A percentile compares a stretch with the other conserved stretches of the same genome.
Evolutionary conservation across 2,888 invertebrate genomes (phyloP).

Genomic region (Timandra comae): DNA sequence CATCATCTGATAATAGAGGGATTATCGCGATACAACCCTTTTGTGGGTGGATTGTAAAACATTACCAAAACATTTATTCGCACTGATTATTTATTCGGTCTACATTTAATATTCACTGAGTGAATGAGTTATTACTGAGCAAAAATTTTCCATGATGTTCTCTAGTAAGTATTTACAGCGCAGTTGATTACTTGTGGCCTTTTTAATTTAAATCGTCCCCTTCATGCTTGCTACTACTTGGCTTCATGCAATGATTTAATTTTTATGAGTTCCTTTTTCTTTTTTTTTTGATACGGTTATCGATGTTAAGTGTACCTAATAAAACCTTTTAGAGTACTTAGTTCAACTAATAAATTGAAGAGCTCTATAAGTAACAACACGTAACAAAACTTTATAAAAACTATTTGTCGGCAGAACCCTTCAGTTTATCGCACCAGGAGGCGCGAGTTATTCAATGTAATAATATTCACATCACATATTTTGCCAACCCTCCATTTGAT

Average conservation of each 20-base stretch:
- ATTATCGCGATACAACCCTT: conserved; percentile 71
- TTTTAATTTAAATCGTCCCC: too few relatives aligned
- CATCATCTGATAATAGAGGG: conserved; percentile 65
- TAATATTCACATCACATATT: conserved; percentile 67
- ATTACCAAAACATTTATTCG: conserved; percentile 30
- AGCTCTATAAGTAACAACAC: conserved; percentile 1
- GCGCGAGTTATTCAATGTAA: conserved; percentile 35
- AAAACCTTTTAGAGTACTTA: too few relatives aligned
- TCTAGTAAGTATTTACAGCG: too few relatives aligned
- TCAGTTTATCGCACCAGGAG: conserved; percentile 29
- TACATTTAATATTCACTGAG: conserved; percentile 39
- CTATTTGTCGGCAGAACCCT: conserved; percentile 31
- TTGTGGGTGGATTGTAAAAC: conserved; percentile 64
- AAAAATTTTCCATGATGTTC: too few relatives aligned
- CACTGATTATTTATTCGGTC: conserved; percentile 48
- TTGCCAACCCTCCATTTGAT: conserved; percentile 46
- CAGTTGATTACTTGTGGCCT: too few relatives aligned
- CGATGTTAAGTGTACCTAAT: too few relatives aligned
- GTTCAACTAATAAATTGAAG: too few relatives aligned
- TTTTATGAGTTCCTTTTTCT: too few relatives aligned
- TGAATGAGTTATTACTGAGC: conserved; percentile 34
- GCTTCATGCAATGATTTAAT: too few relatives aligned
- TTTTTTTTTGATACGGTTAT: too few relatives aligned
- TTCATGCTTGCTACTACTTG: too few relatives aligned
- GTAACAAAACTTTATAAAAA: conserved; percentile 10